Evolutionary conservation across 2,888 invertebrate genomes (phyloP), one percentile per base, ranked within the genome.

Genomic region (Opisthograptis luteolata): DNA sequence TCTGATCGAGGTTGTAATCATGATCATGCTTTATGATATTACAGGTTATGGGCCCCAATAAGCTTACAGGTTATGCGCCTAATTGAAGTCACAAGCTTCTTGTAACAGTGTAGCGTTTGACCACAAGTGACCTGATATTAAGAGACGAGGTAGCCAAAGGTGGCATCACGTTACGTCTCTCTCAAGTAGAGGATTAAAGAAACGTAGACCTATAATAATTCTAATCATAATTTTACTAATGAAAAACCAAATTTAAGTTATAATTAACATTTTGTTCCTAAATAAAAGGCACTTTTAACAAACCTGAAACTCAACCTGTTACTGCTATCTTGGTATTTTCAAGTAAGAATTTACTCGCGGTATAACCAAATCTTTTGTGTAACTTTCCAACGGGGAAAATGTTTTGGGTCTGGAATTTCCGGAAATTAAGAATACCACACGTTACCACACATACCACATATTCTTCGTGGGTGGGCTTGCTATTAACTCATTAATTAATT

Each of bases 401-500:
- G 15, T 25, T 37, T 37, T 6, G 37, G 27, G 37, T 27, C 7
- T 17, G 27, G 10, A n/a, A 12, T 17, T 39, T 28, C 13, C 27
- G n/a, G 8, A 28, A 19, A 25, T 25, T 25, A 25, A n/a, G n/a
- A n/a, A n/a, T n/a, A 2, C 8, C 9, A 8, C 37, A 6, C 17
- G 17, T 4, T 10, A 39, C 15, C 27, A 15, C 10, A 39, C 36
- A 36, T 14, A 14, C 24, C 7, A 17, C 4, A 39, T 7, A 24
- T 14, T 24, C 14, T 22, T 13, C 10, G 14, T 24, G 39, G 24
- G 39, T 27, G 46, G 46, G 31, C 45, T 36, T 22, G 8, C 14
- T n/a, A 30, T 8, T 6, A 24, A 40, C 9, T n/a, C n/a, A n/a
- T n/a, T n/a, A n/a, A 2, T 20, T 14, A 44, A 10, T 30, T 24